Evolutionary conservation across 1,140 invertebrate species (phyloP).

Genomic region (Pectinophora gossypiella): DNA sequence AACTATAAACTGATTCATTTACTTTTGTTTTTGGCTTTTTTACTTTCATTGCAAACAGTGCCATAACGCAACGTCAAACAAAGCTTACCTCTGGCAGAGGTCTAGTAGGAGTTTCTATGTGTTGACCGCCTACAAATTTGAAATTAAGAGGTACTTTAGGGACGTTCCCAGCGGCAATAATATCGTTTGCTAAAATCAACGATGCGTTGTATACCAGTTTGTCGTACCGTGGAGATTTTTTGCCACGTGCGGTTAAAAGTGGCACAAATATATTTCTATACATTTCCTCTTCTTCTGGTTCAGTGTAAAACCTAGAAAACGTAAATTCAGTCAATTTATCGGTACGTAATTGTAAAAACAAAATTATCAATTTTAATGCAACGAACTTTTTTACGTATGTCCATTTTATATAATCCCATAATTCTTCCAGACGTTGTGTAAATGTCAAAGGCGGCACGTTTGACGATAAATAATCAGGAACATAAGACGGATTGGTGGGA

Average conservation of each 20-base stretch:
- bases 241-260: slow-evolving; percentile 2
- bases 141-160: slow-evolving; percentile 12
- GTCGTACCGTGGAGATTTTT: slow-evolving; percentile 5
- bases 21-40: no score
- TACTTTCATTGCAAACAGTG: no score
- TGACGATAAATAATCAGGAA: slow-evolving; percentile 5
- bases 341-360: not conserved
- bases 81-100: slow-evolving; percentile 15
- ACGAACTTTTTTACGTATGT: not conserved
- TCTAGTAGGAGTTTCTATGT: slow-evolving; percentile 9
- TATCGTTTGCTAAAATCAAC: slow-evolving; percentile 9
- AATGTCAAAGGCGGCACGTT: slow-evolving; percentile 7
- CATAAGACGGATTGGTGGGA: slow-evolving; percentile 10
- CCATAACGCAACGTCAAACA: no score
- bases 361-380: not conserved
- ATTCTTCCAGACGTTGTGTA: slow-evolving; percentile 7
- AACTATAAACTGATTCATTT: no score
- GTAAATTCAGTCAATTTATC: not conserved
- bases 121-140: slow-evolving; percentile 15
- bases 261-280: slow-evolving; percentile 5
- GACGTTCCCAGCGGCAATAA: slow-evolving; percentile 2
- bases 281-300: not conserved
- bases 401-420: slow-evolving; percentile 12
- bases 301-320: not conserved
- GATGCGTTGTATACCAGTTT: slow-evolving; percentile 15